Base-by-base conservation (phyloP, 1,140 invertebrate species). In the Caenorhabditis latens region DNA sequence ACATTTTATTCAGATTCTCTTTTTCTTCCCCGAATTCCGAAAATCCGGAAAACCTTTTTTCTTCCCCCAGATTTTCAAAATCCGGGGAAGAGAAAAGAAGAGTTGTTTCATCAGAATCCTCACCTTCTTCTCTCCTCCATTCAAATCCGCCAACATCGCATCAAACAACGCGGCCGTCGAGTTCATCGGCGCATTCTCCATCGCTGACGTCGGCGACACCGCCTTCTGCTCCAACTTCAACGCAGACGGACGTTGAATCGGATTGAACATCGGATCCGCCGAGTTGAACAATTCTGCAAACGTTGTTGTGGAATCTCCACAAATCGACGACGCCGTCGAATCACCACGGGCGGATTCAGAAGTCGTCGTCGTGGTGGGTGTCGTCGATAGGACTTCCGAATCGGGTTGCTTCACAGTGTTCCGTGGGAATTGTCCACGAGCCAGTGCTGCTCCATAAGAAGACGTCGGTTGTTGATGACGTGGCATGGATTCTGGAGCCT, bases 361-460 rank as follows among this genome's bases (percentile, higher is more conserved):
- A 7, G 67, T 58, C 11, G 16, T 46, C 32, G 32, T 32, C 32
- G 32, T 32, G 32, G 32, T 32, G 2, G 67, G 21, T 71, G 43
- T 40, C 40, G 46, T n/a, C 53, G 71, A 13, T n/a, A 13, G 2
- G 11, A n/a, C 6, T 11, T 46, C 11, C 0, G 13, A 8, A 32
- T 50, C 46, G 5, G 32, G 32, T 1, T 79, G 71, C 53, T 79
- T 86, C 0, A 86, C 71, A 3, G 65, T 86, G 7, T 71, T 86
- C 7, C 86, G 7, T 7, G 86, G 86, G 55, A 86, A 43, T 71
- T 86, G 86, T 24, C 86, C 86, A 65, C 87, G 63, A 40, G 87
- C 87, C 32, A 88, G 75, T 4, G 87, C 87, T 11, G 87, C 87
- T 63, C 87, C 87, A 53, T 88, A 88, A 24, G 85, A 87, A 9